Evolutionary conservation across 1,140 invertebrate species (phyloP).

Genomic region (Drosophila jambulina): DNA sequence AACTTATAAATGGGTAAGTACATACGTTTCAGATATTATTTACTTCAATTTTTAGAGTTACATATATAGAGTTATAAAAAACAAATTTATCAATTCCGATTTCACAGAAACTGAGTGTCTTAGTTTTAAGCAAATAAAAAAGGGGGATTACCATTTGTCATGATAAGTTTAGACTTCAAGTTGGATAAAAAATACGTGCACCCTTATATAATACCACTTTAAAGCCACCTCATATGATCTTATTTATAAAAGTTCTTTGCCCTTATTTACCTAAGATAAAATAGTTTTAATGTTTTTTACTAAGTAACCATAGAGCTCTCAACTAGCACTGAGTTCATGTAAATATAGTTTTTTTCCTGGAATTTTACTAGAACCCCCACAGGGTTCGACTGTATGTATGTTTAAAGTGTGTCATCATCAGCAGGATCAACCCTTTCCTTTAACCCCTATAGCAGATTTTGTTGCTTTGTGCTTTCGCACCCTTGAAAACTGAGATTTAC

Average conservation of each 20-base stretch:
- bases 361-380: background rate
- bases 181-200: background rate
- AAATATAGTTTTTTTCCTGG: background rate
- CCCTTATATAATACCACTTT: background rate
- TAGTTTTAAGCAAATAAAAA: background rate
- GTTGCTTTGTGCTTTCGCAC: background rate
- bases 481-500: conserved; percentile 31
- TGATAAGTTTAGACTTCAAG: background rate
- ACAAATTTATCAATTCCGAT: background rate
- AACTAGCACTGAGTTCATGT: background rate
- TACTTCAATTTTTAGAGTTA: background rate
- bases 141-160: background rate
- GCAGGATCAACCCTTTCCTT: background rate
- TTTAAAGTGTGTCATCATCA: background rate
- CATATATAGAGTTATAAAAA: background rate
- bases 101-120: background rate
- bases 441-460: background rate
- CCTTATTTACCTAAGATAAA: background rate
- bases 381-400: background rate
- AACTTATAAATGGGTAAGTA: no score
- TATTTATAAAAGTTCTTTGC: background rate
- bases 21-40: background rate
- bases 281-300: background rate
- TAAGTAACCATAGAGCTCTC: background rate
- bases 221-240: background rate